Evolutionary conservation across 64 coral and sea anemone species (phyloP), one percentile per base, ranked within the genome.

Genomic region (Montipora capricornis): DNA sequence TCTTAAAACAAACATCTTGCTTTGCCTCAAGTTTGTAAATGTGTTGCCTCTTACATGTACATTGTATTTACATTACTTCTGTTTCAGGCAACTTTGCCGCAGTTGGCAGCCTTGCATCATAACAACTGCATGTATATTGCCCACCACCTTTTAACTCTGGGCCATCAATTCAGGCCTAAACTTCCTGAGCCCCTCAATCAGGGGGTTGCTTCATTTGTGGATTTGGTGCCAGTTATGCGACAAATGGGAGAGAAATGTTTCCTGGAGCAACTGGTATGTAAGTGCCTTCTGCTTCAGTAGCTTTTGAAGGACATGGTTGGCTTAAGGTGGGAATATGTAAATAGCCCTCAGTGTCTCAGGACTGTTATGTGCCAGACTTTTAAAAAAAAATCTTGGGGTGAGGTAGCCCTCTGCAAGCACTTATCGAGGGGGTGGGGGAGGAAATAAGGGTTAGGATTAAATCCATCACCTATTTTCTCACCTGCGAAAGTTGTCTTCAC

Each of bases 61-160:
- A 22, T 11, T 4, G 73, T 57, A n/a, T 15, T 45, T 20, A 7
- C 15, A 68, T 8, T 2, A 10, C 29, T 69, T 8, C 15, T 90
- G 47, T 29, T 71, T n/a, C 90, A 99, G 98, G 61, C 60, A 24
- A 94, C 68, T 17, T 49, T 99, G 6, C 98, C 98, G 0, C 98
- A 99, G 86, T 88, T 96, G 9, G 89, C 98, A 16, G 98, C 98
- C 20, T 60, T 99, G 8, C 95, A 99, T 13, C 95, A 99, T 49
- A 99, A 99, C 89, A 99, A 99, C 89, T 99, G 98, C 62, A 99
- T 99, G 98, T 99, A 92, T 50, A 96, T 99, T 57, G 84, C 95
- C 17, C 98, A 99, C 88, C 92, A 96, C 50, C 92, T 99, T 20
- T 78, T 99, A 8, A 99, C 98, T 5, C 75, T 96, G 20, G 98